Evolutionary conservation across 2,113 vertebrate species (phyloP).

Genomic region (Salvelinus fontinalis): DNA sequence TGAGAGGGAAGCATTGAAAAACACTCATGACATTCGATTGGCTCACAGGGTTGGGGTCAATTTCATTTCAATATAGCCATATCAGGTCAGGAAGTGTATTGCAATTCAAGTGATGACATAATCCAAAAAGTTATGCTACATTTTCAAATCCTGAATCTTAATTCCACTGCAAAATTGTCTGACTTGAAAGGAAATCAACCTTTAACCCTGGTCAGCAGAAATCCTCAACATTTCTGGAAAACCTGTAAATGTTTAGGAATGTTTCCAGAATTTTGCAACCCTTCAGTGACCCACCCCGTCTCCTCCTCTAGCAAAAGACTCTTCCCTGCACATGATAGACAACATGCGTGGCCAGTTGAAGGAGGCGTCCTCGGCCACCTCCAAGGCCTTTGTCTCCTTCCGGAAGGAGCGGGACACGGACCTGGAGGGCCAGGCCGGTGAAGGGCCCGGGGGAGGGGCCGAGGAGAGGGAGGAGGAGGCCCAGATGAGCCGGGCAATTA

Average conservation of each 20-base stretch:
- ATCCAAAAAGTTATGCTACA: too few relatives aligned
- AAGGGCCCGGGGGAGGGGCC: slow-evolving; percentile 65
- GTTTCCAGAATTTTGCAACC: not conserved
- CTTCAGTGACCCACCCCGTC: not conserved
- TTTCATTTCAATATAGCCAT: too few relatives aligned
- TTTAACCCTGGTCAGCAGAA: too few relatives aligned
- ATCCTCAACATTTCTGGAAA: too few relatives aligned
- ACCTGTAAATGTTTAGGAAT: too few relatives aligned
- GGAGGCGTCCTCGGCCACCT: slow-evolving; percentile 90
- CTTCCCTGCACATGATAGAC: slow-evolving; percentile 84
- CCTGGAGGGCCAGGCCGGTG: slow-evolving; percentile 68
- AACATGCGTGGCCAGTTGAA: slow-evolving; percentile 91
- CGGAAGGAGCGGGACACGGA: slow-evolving; percentile 91
- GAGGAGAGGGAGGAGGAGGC: slow-evolving; percentile 82
- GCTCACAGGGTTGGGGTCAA: not conserved
- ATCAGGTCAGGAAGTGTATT: too few relatives aligned
- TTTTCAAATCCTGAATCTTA: too few relatives aligned
- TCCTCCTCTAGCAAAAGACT: slow-evolving; percentile 75
- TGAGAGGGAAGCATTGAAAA: not conserved
- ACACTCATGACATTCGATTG: not conserved
- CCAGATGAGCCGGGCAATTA: slow-evolving; percentile 84
- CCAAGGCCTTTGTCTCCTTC: slow-evolving; percentile 88
- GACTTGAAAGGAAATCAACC: too few relatives aligned
- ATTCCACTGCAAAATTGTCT: too few relatives aligned
- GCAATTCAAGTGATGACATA: too few relatives aligned